Percentiles rank a stretch among this genome's conserved stretches.
Conservation (phyloP, 2,113 vertebrate genomes). For the Dissostichus mawsoni region DNA sequence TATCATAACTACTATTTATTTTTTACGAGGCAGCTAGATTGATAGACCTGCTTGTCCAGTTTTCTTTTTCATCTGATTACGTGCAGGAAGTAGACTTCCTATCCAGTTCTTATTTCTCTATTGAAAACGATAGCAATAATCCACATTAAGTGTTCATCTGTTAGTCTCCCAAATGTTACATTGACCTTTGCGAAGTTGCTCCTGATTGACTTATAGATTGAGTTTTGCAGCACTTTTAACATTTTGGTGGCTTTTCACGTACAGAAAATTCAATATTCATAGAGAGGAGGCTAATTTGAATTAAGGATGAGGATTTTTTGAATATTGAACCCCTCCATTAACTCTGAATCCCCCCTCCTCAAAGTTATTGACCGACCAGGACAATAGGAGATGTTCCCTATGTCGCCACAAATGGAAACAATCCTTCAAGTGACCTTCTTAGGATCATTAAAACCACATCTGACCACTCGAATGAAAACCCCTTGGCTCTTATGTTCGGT, state of each 20-base stretch:
- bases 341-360: not conserved
- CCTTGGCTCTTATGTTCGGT: not conserved
- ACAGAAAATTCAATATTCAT: not conserved
- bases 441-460: slow-evolving; percentile 2
- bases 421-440: slow-evolving; percentile 3
- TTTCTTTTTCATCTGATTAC: slow-evolving; percentile 28
- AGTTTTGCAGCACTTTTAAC: not conserved
- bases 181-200: not conserved
- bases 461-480: not conserved
- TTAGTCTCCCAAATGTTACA: not conserved
- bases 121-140: slow-evolving; percentile 1
- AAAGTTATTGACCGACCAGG: not conserved
- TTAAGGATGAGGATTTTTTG: not conserved
- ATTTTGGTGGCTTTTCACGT: not conserved
- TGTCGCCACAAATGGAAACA: not conserved
- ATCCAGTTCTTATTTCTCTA: slow-evolving; percentile 6
- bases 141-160: not conserved
- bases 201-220: too few relatives aligned
- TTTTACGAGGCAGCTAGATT: not conserved
- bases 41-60: slow-evolving; percentile 1
- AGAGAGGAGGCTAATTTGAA: not conserved
- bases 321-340: not conserved
- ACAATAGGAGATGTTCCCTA: not conserved
- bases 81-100: not conserved
- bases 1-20: not conserved